Base-by-base conservation (phyloP, 2,888 invertebrate genomes). In the Bombylius discolor region DNA sequence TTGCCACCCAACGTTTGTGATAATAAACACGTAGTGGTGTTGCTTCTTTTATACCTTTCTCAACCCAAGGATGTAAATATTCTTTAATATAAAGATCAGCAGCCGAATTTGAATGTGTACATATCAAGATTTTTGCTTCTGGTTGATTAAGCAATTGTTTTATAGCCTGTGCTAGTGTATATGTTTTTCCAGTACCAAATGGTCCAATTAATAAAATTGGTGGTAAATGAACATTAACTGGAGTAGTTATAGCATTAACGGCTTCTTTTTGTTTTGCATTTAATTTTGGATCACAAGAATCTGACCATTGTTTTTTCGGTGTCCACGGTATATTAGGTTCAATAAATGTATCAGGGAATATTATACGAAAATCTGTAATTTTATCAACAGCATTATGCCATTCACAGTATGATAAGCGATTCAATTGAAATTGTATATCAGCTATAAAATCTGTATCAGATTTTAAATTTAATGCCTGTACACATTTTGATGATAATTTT, bases 161-260 rank as follows among this genome's bases (percentile, higher is more conserved):
- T 47, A 87, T 83, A 1, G 85, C 85, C 63, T 82, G 81, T 0
- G 89, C 89, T 62, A 91, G 73, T 0, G 90, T 89, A 66, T 85
- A 89, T 0, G 90, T 91, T 68, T 91, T 91, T 1, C 90, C 90
- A 0, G 90, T 90, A n/a, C 90, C 90, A 71, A 87, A 90, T 0
- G 90, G 89, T 2, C 87, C 84, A 52, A 87, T 83, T 8, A 88
- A 77, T 50, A 88, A 71, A 58, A 88, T 82, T 0, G 87, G 87
- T 0, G 87, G 87, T 52, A 87, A 67, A 55, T 78, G 77, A 23
- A 80, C 75, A 55, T 76, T 76, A 23, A 78, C 69, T 0, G 85
- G 80, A 9, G 85, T 81, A 14, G 87, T 85, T 59, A 90, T 89
- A 7, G 86, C 84, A 53, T 83, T 79, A 3, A 90, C 80, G 0